Evolutionary conservation across 1,140 invertebrate genomes (phyloP), one percentile per base, ranked within the genome.

Genomic region (Danaus melanippus): DNA sequence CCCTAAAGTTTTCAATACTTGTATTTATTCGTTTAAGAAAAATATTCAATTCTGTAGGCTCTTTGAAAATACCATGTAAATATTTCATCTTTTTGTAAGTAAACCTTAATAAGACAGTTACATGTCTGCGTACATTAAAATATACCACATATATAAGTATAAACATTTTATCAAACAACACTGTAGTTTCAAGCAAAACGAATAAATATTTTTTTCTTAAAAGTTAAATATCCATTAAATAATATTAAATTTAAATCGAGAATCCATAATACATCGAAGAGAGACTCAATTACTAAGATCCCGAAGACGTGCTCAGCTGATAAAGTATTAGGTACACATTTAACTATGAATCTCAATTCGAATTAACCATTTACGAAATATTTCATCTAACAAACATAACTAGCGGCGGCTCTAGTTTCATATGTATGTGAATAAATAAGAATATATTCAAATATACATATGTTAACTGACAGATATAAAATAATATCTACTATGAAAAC

Each of bases 141-240:
- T 53, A 59, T 44, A 53, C 44, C 46, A 48, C 40, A 15, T 45
- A 53, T 53, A 47, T 47, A 32, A 57, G 49, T 60, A 45, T 56
- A 56, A 61, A 53, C 54, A 53, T 59, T 53, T 57, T 39, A 51
- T 57, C 42, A 61, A 61, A 57, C 55, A 61, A 61, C 59, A 55
- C 48, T 41, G 46, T 49, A 57, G 59, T 50, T 43, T 52, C 46
- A 61, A 61, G 54, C 59, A 57, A 55, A 55, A 46, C 21, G 21
- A 32, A 32, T 32, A 32, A 32, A 32, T 32, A 32, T 7, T 32
- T 32, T 32, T 32, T 32, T 32, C 21, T 32, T 32, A 32, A 32
- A 32, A 47, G 39, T 48, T 50, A 50, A 42, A 40, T 50, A 50
- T 42, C 39, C 49, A 50, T 15, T 50, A 42, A 42, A 50, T 50